Evolutionary conservation across 2,888 invertebrate species (phyloP).

Genomic region (Crocallis elinguaria): DNA sequence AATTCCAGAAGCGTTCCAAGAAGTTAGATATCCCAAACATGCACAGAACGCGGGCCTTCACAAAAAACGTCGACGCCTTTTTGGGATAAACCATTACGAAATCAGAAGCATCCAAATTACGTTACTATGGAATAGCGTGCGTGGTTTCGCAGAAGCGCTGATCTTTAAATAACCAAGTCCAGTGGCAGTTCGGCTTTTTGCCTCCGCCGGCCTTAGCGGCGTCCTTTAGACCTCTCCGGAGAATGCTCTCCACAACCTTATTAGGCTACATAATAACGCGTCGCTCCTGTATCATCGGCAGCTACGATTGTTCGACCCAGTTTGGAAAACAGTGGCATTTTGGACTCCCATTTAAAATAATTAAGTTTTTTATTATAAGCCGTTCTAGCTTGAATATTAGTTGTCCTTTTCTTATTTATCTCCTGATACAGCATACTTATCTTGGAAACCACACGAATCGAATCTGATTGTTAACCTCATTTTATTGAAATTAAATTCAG

Average conservation of each 20-base stretch:
- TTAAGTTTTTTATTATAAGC: slow-evolving; percentile 45
- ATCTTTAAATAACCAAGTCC: slow-evolving; percentile 70
- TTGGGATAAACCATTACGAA: slow-evolving; percentile 54
- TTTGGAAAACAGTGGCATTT: slow-evolving; percentile 73
- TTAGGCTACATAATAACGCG: slow-evolving; percentile 75
- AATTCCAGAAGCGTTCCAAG: slow-evolving; percentile 5
- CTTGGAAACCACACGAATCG: too few relatives aligned
- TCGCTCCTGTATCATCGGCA: slow-evolving; percentile 59
- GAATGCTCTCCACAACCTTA: slow-evolving; percentile 71
- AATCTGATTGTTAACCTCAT: too few relatives aligned
- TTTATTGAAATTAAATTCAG: too few relatives aligned
- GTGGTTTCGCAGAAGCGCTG: slow-evolving; percentile 71
- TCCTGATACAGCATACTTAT: too few relatives aligned
- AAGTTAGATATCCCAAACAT: slow-evolving; percentile 6
- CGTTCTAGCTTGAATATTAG: too few relatives aligned
- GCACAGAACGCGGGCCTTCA: slow-evolving; percentile 15
- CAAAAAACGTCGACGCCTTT: slow-evolving; percentile 41
- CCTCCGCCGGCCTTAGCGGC: slow-evolving; percentile 72
- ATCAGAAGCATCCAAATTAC: slow-evolving; percentile 61
- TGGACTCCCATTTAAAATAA: slow-evolving; percentile 44
- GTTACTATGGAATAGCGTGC: slow-evolving; percentile 67
- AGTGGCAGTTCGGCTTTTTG: slow-evolving; percentile 65
- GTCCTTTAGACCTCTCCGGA: slow-evolving; percentile 71
- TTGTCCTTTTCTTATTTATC: too few relatives aligned
- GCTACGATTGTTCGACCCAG: slow-evolving; percentile 76